These are phyloP conservation scores for Diloba caeruleocephala DNA, from an alignment of 2,888 invertebrate genomes.

Conservation along the genomic window DNA sequence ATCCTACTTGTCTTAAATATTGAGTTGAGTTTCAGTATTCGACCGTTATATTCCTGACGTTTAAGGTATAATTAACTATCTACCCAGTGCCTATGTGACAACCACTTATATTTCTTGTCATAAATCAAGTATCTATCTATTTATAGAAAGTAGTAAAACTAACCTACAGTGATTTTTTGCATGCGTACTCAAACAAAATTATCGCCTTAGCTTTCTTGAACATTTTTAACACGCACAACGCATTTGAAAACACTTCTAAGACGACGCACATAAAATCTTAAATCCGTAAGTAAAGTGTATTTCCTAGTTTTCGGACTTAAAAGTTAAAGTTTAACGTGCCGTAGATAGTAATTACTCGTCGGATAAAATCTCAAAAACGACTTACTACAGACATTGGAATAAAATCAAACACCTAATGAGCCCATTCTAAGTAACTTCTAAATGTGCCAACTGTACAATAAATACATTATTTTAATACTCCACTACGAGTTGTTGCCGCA, in stretches of 20 bases:
- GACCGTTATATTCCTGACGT: constrained; percentile 1
- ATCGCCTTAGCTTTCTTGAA: constrained; percentile 24
- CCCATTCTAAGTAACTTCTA: constrained; percentile 58
- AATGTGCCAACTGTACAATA: constrained; percentile 52
- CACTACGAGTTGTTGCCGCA: constrained; percentile 29
- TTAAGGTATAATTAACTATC: constrained; percentile 9
- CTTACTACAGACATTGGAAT: constrained; percentile 61
- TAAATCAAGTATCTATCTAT: constrained; percentile 27
- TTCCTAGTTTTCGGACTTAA: constrained; percentile 43
- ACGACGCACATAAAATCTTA: constrained; percentile 34
- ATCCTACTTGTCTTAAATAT: background rate
- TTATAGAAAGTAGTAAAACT: constrained; percentile 28
- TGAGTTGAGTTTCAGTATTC: too few relatives aligned
- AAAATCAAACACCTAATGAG: constrained; percentile 68
- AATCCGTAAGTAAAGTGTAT: constrained; percentile 38
- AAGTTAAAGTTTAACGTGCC: constrained; percentile 23
- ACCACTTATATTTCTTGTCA: constrained; percentile 24
- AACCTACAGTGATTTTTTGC: constrained; percentile 16
- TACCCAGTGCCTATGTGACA: too few relatives aligned
- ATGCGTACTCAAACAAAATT: constrained; percentile 27
- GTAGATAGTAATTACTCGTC: constrained; percentile 30
- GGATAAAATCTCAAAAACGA: constrained; percentile 58
- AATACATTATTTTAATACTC: constrained; percentile 53
- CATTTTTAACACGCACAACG: constrained; percentile 45
- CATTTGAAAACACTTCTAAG: constrained; percentile 37